Percentiles rank a stretch among this genome's conserved stretches.
These are phyloP conservation scores for Haliclystus octoradiatus DNA, from an alignment of 30 jellyfish, hydroid and myxozoan species.

Conservation along the genomic window DNA sequence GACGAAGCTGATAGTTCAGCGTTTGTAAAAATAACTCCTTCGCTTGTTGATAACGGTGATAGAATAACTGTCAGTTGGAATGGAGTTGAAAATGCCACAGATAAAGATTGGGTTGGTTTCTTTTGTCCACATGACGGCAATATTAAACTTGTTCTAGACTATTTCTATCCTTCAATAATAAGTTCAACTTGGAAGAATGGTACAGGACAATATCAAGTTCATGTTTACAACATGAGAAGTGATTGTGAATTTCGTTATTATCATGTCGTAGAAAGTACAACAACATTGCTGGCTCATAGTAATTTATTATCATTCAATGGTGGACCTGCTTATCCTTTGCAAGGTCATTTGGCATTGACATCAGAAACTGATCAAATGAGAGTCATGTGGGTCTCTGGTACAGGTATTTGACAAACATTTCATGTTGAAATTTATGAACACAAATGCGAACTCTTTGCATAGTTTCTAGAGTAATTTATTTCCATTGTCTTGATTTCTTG, in stretches of 20 bases:
- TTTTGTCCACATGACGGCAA: slow-evolving; percentile 66
- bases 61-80: slow-evolving; percentile 69
- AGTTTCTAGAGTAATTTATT: not conserved
- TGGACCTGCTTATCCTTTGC: slow-evolving; percentile 72
- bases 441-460: not conserved
- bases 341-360: slow-evolving; percentile 86
- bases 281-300: slow-evolving; percentile 76
- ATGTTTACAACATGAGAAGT: slow-evolving; percentile 73
- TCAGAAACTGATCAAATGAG: slow-evolving; percentile 84
- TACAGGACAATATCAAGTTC: slow-evolving; percentile 52
- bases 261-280: slow-evolving; percentile 17
- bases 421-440: not conserved
- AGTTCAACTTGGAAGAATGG: slow-evolving; percentile 71
- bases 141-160: slow-evolving; percentile 49
- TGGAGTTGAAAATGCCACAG: slow-evolving; percentile 51
- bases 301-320: slow-evolving; percentile 49
- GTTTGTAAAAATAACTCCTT: slow-evolving; percentile 56
- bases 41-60: slow-evolving; percentile 68
- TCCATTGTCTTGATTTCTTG: not conserved
- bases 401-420: slow-evolving; percentile 21
- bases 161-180: no score
- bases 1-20: slow-evolving; percentile 24
- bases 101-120: slow-evolving; percentile 76
- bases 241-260: slow-evolving; percentile 66
- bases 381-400: slow-evolving; percentile 96